Conservation (phyloP, 1,140 invertebrate species). For the Mesaphorura yosii region DNA sequence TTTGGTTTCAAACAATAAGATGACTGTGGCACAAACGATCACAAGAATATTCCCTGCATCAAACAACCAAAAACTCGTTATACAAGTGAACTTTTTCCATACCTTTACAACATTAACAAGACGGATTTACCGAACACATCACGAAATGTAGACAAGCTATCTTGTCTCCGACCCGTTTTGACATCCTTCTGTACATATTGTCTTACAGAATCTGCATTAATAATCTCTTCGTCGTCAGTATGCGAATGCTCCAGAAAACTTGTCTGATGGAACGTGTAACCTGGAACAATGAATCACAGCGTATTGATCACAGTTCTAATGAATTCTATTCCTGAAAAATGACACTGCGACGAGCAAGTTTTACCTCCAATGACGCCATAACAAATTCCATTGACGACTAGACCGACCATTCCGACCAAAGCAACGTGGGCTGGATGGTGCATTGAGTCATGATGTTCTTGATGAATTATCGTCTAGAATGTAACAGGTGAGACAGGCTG, state of each 20-base stretch:
- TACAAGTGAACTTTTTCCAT: slow-evolving; percentile 8
- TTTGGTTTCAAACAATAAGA: slow-evolving; percentile 41
- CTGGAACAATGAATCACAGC: slow-evolving; percentile 33
- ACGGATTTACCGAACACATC: slow-evolving; percentile 34
- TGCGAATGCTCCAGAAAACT: slow-evolving; percentile 45
- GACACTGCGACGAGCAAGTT: slow-evolving; percentile 1
- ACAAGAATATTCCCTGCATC: slow-evolving; percentile 50
- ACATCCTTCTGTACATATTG: slow-evolving; percentile 33
- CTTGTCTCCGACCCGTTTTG: slow-evolving; percentile 33
- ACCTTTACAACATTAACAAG: slow-evolving; percentile 2
- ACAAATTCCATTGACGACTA: slow-evolving; percentile 56
- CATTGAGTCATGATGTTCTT: slow-evolving; percentile 51
- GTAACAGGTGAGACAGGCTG: too few species aligned
- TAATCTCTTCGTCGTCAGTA: slow-evolving; percentile 31
- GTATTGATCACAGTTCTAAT: too few species aligned
- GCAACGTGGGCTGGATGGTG: slow-evolving; percentile 48
- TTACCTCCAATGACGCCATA: slow-evolving; percentile 60
- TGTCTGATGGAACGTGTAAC: slow-evolving; percentile 62
- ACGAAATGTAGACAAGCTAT: slow-evolving; percentile 44
- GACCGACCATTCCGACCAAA: slow-evolving; percentile 50
- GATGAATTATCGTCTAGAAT: slow-evolving; percentile 30
- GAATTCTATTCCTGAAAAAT: neutral
- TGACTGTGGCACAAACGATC: slow-evolving; percentile 50
- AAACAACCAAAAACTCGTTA: slow-evolving; percentile 15
- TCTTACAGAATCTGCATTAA: slow-evolving; percentile 27